These are phyloP conservation scores for Limnephilus auricula DNA, from an alignment of 2,888 invertebrate species.

Conservation along the genomic window DNA sequence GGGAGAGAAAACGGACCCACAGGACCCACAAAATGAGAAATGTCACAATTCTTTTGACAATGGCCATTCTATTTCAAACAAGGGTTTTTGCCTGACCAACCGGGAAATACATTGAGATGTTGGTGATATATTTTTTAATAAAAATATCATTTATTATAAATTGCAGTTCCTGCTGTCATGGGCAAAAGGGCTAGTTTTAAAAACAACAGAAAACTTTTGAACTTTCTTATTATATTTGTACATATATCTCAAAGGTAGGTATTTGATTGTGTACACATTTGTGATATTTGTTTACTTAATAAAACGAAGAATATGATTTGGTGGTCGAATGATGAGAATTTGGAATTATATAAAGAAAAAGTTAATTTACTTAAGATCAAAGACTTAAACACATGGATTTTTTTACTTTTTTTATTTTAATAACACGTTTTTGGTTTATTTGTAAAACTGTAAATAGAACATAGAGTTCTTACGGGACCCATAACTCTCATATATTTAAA, in stretches of 20 bases:
- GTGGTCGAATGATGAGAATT: background rate
- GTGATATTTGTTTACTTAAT: background rate
- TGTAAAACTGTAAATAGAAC: too few relatives aligned
- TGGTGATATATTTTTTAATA: conserved; percentile 19
- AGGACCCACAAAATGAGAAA: conserved; percentile 51
- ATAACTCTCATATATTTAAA: too few relatives aligned
- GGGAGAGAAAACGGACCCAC: conserved; percentile 33
- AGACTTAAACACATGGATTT: too few relatives aligned
- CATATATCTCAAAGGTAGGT: too few relatives aligned
- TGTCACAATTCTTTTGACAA: conserved; percentile 59
- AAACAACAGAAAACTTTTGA: background rate
- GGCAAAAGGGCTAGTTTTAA: background rate
- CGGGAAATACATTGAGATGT: conserved; percentile 53
- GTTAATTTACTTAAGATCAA: too few relatives aligned
- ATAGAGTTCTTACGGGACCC: too few relatives aligned
- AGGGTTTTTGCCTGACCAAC: conserved; percentile 45
- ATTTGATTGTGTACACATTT: background rate
- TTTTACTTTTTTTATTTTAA: too few relatives aligned
- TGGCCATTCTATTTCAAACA: conserved; percentile 56
- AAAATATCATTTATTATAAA: background rate
- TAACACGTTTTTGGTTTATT: too few relatives aligned
- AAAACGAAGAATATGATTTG: background rate
- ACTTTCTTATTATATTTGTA: background rate
- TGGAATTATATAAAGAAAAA: too few relatives aligned
- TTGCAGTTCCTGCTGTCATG: conserved; percentile 2